Conservation (phyloP, 2,888 invertebrate genomes). For the Reticulitermes lucifugus region DNA sequence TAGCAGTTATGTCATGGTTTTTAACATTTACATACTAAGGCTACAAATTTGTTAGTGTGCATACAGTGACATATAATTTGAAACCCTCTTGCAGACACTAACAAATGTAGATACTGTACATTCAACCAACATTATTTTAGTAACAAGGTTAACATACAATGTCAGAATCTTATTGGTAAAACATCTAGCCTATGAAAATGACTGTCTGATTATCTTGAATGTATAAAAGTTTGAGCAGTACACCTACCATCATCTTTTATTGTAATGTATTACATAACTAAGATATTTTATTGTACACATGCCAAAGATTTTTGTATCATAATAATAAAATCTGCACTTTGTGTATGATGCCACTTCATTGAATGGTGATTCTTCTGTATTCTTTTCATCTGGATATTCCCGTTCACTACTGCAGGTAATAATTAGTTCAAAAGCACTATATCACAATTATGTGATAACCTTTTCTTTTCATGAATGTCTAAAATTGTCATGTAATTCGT, state of each 20-base stretch:
- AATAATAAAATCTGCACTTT: constrained; percentile 45
- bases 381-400: background rate
- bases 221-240: constrained; percentile 14
- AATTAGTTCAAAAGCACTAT: too few species aligned
- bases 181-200: constrained; percentile 9
- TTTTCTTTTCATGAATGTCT: too few species aligned
- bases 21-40: too few species aligned
- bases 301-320: constrained; percentile 51
- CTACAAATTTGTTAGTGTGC: too few species aligned
- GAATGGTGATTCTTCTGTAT: background rate
- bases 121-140: background rate
- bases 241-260: constrained; percentile 17
- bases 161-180: background rate
- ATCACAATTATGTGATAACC: too few species aligned
- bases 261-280: constrained; percentile 34
- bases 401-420: too few species aligned
- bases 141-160: too few species aligned
- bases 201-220: background rate
- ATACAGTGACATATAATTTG: too few species aligned
- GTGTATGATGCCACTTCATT: constrained; percentile 23
- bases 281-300: constrained; percentile 51
- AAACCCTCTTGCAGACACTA: background rate
- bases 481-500: too few species aligned
- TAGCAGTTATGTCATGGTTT: too few species aligned
- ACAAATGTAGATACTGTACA: background rate